These are phyloP conservation scores for Centroberyx gerrardi DNA, from an alignment of 2,797 vertebrate species.

Conservation along the genomic window DNA sequence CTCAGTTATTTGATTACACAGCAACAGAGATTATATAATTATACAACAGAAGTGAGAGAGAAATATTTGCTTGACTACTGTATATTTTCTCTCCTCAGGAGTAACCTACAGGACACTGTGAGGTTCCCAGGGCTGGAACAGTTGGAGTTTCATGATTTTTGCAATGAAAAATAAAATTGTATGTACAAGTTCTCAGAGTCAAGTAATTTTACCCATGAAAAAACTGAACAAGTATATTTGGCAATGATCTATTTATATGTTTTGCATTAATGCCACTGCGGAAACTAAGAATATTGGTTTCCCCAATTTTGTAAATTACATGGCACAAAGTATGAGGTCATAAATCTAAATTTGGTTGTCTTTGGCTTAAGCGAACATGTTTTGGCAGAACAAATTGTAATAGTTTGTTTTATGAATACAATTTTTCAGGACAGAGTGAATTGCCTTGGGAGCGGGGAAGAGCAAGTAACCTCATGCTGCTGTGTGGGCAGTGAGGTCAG, in stretches of 20 bases:
- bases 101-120: conserved; percentile 52
- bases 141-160: conserved; percentile 54
- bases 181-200: conserved; percentile 46
- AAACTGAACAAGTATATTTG: conserved; percentile 55
- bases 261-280: conserved; percentile 58
- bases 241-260: conserved; percentile 56
- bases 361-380: conserved; percentile 73
- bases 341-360: conserved; percentile 76
- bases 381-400: conserved; percentile 85
- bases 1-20: conserved; percentile 56
- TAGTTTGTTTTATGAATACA: conserved; percentile 72
- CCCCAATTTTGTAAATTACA: conserved; percentile 70
- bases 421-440: conserved; percentile 67
- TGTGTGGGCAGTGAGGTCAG: conserved; percentile 62
- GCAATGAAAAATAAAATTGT: conserved; percentile 42
- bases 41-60: conserved; percentile 41
- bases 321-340: conserved; percentile 67
- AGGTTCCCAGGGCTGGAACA: conserved; percentile 49
- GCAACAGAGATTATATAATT: conserved; percentile 50
- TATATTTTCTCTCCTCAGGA: conserved; percentile 47
- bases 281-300: conserved; percentile 67
- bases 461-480: conserved; percentile 49
- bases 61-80: conserved; percentile 37
- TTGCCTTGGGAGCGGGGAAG: conserved; percentile 67
- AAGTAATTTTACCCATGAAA: conserved; percentile 62